Conservation (phyloP, 2,888 invertebrate genomes). For the Autographa pulchrina region DNA sequence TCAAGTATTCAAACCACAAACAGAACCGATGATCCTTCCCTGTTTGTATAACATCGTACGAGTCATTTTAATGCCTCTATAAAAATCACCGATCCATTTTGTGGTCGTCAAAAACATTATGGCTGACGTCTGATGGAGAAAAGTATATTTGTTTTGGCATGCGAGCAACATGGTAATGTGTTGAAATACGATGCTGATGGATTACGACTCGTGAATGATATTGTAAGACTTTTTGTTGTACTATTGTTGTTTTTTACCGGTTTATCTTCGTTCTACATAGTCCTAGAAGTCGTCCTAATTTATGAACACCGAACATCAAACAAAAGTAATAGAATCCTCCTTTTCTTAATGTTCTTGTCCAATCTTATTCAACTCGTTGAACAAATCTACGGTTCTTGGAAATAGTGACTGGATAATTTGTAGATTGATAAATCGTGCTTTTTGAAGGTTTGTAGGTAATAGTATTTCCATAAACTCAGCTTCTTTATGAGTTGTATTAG, state of each 20-base stretch:
- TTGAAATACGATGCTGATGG: constrained; percentile 63
- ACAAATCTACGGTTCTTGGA: neutral
- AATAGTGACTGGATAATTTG: neutral
- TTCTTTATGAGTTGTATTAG: constrained; percentile 33
- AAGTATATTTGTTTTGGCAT: constrained; percentile 69
- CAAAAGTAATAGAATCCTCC: too few relatives aligned
- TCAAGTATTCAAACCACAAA: constrained; percentile 52
- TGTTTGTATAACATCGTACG: constrained; percentile 43
- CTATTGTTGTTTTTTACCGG: constrained; percentile 20
- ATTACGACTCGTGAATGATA: constrained; percentile 43
- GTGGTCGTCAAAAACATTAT: constrained; percentile 55
- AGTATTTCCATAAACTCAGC: too few relatives aligned
- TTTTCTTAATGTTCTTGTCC: neutral
- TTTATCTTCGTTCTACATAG: constrained; percentile 25
- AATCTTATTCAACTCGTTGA: neutral
- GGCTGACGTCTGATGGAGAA: constrained; percentile 59
- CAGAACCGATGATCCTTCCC: constrained; percentile 43
- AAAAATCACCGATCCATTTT: constrained; percentile 52
- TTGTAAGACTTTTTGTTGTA: constrained; percentile 44
- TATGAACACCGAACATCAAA: too few relatives aligned
- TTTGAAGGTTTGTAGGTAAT: too few relatives aligned
- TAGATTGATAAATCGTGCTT: neutral
- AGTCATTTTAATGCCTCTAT: constrained; percentile 52
- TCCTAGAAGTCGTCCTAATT: too few relatives aligned
- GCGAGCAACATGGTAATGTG: constrained; percentile 64